These are phyloP conservation scores for Hypsopygia costalis DNA, from an alignment of 2,888 invertebrate species.

Conservation along the genomic window DNA sequence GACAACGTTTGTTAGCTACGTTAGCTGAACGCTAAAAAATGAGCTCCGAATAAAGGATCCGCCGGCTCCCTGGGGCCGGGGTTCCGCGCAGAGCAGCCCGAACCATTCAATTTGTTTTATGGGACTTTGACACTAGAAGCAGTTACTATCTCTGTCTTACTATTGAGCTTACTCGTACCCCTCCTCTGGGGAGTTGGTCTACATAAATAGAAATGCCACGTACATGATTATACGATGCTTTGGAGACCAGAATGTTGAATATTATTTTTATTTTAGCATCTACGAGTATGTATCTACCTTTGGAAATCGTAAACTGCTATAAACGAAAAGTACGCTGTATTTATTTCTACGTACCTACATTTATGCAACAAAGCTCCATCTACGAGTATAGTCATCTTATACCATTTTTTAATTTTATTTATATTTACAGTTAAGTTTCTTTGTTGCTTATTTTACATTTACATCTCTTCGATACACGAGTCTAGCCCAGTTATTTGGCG, in stretches of 20 bases:
- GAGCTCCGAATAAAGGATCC: slow-evolving; percentile 28
- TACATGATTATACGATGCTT: not conserved
- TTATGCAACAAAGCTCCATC: not conserved
- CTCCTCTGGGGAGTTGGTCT: not conserved
- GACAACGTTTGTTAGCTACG: not conserved
- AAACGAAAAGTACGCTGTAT: too few relatives aligned
- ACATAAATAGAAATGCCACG: not conserved
- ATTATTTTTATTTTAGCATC: not conserved
- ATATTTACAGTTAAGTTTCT: too few relatives aligned
- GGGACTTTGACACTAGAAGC: not conserved
- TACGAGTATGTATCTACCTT: too few relatives aligned
- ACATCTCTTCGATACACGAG: too few relatives aligned
- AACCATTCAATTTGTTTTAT: not conserved
- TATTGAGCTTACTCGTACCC: not conserved
- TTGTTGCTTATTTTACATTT: too few relatives aligned
- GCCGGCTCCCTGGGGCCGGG: slow-evolving; percentile 21
- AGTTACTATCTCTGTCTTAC: not conserved
- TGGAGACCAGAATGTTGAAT: not conserved
- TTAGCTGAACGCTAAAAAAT: slow-evolving; percentile 20
- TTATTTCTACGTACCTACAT: not conserved
- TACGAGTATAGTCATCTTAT: too few relatives aligned
- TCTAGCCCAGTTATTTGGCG: too few relatives aligned
- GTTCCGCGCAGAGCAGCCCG: slow-evolving; percentile 4
- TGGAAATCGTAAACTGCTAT: too few relatives aligned
- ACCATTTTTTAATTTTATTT: too few relatives aligned